phyloP scores from a whole-genome alignment of 2,113 vertebrate genomes.

The Microcebus lehilahytsara region DNA sequence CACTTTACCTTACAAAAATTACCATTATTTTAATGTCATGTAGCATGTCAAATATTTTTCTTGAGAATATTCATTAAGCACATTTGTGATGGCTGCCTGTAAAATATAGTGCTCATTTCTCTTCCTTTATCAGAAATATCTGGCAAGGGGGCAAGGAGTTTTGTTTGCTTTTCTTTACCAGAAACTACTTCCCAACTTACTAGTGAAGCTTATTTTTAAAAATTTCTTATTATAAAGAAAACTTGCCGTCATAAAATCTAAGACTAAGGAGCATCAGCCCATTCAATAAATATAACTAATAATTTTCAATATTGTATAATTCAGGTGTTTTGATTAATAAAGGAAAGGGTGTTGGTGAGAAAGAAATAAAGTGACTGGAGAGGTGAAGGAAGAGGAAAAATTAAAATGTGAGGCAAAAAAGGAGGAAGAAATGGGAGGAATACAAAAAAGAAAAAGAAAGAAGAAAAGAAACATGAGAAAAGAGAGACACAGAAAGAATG shows the following conservation, averaged over 20 bases:
- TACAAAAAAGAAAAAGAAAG: not conserved
- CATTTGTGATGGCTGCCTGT: not conserved
- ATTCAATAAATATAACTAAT: not conserved
- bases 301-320: not conserved
- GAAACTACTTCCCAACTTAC: not conserved
- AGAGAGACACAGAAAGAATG: not conserved
- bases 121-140: not conserved
- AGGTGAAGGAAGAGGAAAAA: not conserved
- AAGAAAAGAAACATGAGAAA: not conserved
- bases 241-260: not conserved
- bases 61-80: not conserved
- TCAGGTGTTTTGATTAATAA: not conserved
- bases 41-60: not conserved
- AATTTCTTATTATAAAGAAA: not conserved
- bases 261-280: not conserved
- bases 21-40: not conserved
- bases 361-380: not conserved
- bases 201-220: not conserved
- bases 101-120: not conserved
- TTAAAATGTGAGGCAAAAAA: not conserved
- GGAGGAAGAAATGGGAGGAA: not conserved
- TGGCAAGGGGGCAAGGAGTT: not conserved
- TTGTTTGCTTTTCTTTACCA: not conserved
- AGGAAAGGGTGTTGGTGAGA: not conserved
- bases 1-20: not conserved